A percentile compares a stretch with the other conserved stretches of the same genome.
phyloP scores from a whole-genome alignment of 2,888 invertebrate species.

The Falcaria lacertinaria region DNA sequence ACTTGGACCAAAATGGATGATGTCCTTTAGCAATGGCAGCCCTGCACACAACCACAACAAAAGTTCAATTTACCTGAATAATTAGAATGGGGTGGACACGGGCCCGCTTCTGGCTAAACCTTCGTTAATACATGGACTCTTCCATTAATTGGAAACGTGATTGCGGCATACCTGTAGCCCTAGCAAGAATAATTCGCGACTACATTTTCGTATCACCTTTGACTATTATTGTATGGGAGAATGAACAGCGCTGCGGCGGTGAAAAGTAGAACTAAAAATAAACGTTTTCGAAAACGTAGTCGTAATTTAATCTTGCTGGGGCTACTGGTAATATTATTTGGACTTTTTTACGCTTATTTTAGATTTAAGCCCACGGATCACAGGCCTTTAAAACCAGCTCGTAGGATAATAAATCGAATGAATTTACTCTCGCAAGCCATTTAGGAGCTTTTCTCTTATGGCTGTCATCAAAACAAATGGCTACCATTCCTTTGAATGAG shows the following conservation, averaged over 20 bases:
- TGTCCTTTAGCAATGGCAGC: no score
- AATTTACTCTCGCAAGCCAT: conserved; percentile 3
- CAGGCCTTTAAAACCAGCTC: neutral
- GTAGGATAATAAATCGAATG: conserved; percentile 4
- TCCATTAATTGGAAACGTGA: conserved; percentile 12
- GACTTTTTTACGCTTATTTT: neutral
- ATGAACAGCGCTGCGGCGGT: no score
- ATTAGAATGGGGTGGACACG: conserved; percentile 26
- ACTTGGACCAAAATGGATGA: no score
- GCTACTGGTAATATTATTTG: no score
- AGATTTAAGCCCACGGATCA: neutral
- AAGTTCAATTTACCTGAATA: conserved; percentile 50
- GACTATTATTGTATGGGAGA: no score
- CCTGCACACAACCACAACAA: conserved; percentile 17
- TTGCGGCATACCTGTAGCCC: no score
- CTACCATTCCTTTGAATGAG: conserved; percentile 27
- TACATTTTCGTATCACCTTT: no score
- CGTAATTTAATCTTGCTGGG: no score
- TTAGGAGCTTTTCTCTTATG: conserved; percentile 11
- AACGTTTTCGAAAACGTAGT: no score
- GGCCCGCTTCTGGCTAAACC: no score
- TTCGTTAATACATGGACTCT: conserved; percentile 20
- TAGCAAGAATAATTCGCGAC: no score
- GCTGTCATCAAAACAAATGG: conserved; percentile 31
- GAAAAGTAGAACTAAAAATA: no score